Conservation (phyloP, 2,888 invertebrate genomes). For the Andrena hattorfiana region DNA sequence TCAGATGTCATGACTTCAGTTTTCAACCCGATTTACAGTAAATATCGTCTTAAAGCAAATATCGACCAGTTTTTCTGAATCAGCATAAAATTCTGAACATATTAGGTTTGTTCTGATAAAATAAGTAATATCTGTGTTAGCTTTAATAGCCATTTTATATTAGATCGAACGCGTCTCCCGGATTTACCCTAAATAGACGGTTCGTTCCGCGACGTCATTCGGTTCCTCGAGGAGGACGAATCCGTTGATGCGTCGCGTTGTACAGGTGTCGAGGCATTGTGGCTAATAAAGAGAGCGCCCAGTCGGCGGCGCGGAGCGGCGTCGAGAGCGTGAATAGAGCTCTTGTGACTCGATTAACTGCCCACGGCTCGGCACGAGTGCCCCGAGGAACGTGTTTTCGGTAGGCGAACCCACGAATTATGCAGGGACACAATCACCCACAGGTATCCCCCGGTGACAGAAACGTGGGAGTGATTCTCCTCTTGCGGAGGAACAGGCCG, state of each 20-base stretch:
- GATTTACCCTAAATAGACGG: not conserved
- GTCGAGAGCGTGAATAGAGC: constrained; percentile 21
- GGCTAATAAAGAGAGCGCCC: constrained; percentile 25
- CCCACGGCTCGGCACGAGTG: constrained; percentile 1
- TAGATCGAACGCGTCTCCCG: too few relatives aligned
- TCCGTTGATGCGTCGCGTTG: not conserved
- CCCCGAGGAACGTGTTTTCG: constrained; percentile 30
- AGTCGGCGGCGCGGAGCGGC: not conserved
- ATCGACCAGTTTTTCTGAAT: too few relatives aligned
- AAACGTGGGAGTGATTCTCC: constrained; percentile 70
- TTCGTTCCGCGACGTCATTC: not conserved
- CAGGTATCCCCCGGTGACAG: constrained; percentile 54
- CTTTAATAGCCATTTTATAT: too few relatives aligned
- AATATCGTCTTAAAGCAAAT: too few relatives aligned
- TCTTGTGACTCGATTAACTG: constrained; percentile 37
- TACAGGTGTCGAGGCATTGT: constrained; percentile 35
- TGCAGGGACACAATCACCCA: constrained; percentile 42
- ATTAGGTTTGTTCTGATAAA: too few relatives aligned
- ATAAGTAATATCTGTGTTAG: too few relatives aligned
- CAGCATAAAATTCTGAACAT: too few relatives aligned
- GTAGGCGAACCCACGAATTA: constrained; percentile 56
- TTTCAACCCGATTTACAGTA: too few relatives aligned
- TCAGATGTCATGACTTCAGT: too few relatives aligned
- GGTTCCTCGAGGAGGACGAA: not conserved
- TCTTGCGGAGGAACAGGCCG: constrained; percentile 63